phyloP scores from a whole-genome alignment of 2,888 invertebrate genomes.

The Drosophila emarginata region DNA sequence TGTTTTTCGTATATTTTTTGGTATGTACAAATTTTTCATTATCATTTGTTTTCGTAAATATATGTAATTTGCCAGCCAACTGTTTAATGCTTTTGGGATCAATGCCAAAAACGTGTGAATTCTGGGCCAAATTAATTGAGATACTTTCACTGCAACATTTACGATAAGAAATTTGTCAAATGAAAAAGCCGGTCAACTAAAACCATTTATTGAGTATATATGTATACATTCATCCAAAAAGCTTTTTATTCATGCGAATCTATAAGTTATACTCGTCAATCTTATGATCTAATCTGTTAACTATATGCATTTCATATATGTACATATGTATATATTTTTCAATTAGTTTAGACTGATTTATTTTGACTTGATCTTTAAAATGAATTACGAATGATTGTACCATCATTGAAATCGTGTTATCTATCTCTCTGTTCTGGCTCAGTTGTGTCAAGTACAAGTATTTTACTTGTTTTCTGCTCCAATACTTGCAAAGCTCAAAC shows the following conservation, averaged over 20 bases:
- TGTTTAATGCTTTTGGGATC: slow-evolving; percentile 62
- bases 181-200: slow-evolving; percentile 8
- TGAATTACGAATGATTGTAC: not conserved
- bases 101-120: slow-evolving; percentile 72
- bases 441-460: not conserved
- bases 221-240: not conserved
- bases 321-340: no score
- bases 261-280: not conserved
- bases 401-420: not conserved
- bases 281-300: not conserved
- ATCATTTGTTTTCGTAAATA: slow-evolving; percentile 31
- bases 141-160: slow-evolving; percentile 65
- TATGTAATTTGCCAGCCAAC: slow-evolving; percentile 46
- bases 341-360: not conserved
- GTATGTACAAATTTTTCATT: slow-evolving; percentile 19
- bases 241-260: not conserved
- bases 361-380: not conserved
- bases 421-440: not conserved
- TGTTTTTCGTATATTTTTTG: slow-evolving; percentile 2
- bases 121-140: slow-evolving; percentile 28
- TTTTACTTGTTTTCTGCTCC: not conserved
- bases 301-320: not conserved
- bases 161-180: slow-evolving; percentile 10
- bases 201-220: not conserved
- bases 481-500: not conserved